Evolutionary conservation across 2,888 invertebrate genomes (phyloP).

Genomic region (Dicranocentrus wangi): DNA sequence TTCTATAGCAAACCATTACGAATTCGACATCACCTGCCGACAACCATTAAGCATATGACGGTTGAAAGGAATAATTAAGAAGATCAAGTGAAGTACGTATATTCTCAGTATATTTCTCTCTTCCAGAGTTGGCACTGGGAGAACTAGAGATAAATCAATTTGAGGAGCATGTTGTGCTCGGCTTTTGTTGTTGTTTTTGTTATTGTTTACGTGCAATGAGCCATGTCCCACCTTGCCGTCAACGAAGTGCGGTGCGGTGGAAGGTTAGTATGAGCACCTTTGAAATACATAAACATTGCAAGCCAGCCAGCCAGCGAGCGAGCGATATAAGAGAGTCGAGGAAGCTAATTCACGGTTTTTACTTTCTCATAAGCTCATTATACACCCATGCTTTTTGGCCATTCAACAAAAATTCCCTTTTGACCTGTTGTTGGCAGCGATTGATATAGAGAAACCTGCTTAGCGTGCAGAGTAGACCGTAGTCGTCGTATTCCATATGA

Average conservation of each 20-base stretch:
- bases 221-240: not conserved
- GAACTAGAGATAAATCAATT: slow-evolving; percentile 2
- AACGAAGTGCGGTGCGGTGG: too few relatives aligned
- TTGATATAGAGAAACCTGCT: slow-evolving; percentile 36
- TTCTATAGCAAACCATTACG: too few relatives aligned
- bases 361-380: not conserved
- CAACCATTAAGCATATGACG: too few relatives aligned
- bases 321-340: slow-evolving; percentile 1
- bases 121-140: too few relatives aligned
- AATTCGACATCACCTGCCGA: too few relatives aligned
- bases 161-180: too few relatives aligned
- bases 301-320: too few relatives aligned
- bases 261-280: not conserved
- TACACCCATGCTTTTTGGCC: slow-evolving; percentile 5
- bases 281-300: not conserved
- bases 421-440: slow-evolving; percentile 40
- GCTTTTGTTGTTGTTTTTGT: not conserved
- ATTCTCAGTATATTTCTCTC: too few relatives aligned
- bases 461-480: not conserved
- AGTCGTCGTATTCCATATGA: too few relatives aligned
- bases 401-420: not conserved
- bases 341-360: not conserved
- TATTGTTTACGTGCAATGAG: slow-evolving; percentile 10
- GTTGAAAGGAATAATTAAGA: too few relatives aligned
- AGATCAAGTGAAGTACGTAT: too few relatives aligned